Evolutionary conservation across 2,888 invertebrate genomes (phyloP).

Genomic region (Agrochola litura): DNA sequence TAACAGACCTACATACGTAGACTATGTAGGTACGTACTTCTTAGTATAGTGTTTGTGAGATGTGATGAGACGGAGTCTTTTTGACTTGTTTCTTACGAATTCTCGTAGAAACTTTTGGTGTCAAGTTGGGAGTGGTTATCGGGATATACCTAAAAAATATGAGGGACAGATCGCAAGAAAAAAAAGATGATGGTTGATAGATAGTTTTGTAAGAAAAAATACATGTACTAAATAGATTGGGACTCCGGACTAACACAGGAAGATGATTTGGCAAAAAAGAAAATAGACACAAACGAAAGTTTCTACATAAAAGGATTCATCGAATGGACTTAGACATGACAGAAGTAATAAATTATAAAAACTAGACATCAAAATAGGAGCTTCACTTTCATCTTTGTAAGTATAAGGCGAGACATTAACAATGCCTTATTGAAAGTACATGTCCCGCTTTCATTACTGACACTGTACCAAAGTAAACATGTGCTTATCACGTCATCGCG

Average conservation of each 20-base stretch:
- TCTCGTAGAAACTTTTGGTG: not conserved
- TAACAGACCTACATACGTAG: slow-evolving; percentile 56
- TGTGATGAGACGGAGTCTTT: not conserved
- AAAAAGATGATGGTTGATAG: not conserved
- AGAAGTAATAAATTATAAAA: slow-evolving; percentile 48
- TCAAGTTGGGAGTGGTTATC: not conserved
- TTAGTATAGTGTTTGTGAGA: slow-evolving; percentile 8
- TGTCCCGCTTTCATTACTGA: slow-evolving; percentile 60
- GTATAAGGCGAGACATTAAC: slow-evolving; percentile 37
- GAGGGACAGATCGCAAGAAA: not conserved
- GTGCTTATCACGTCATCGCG: slow-evolving; percentile 52
- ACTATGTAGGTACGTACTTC: slow-evolving; percentile 27
- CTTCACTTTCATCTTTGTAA: slow-evolving; percentile 49
- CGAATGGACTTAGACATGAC: slow-evolving; percentile 14
- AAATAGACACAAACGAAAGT: slow-evolving; percentile 35
- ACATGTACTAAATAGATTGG: not conserved
- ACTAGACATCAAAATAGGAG: slow-evolving; percentile 45
- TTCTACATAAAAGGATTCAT: slow-evolving; percentile 23
- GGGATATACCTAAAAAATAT: not conserved
- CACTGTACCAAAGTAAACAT: slow-evolving; percentile 40
- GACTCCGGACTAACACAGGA: not conserved
- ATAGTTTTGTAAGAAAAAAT: not conserved
- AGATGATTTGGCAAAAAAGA: not conserved
- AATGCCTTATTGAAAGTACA: slow-evolving; percentile 33
- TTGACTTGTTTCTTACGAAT: not conserved